These are phyloP conservation scores for Lasioglossum oenotherae DNA, from an alignment of 2,888 invertebrate species.

Conservation along the genomic window DNA sequence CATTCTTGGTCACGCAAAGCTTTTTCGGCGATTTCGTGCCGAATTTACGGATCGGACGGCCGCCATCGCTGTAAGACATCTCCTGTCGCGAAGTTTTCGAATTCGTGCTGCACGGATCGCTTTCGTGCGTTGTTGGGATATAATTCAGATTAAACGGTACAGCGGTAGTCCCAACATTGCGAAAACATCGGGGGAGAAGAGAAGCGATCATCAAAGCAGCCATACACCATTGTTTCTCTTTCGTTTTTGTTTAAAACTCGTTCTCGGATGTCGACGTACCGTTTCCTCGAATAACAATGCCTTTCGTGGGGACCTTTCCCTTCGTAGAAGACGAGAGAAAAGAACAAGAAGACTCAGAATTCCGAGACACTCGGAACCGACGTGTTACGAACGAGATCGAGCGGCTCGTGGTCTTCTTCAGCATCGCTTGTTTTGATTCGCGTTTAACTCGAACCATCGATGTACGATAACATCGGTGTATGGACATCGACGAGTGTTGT, in stretches of 20 bases:
- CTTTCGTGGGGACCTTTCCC: conserved; percentile 10
- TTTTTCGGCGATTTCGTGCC: conserved; percentile 84
- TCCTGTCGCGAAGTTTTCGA: conserved; percentile 70
- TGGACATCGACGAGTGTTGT: conserved; percentile 35
- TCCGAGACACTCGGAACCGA: conserved; percentile 33
- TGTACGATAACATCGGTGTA: conserved; percentile 36
- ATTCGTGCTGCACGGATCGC: conserved; percentile 36
- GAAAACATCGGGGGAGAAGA: conserved; percentile 30
- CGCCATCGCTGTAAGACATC: conserved; percentile 84
- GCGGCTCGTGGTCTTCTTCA: conserved; percentile 45
- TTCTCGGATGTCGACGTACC: background rate
- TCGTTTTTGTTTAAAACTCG: background rate
- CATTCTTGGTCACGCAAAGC: conserved; percentile 82
- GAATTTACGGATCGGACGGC: conserved; percentile 84
- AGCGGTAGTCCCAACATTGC: conserved; percentile 58
- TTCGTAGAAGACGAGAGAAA: conserved; percentile 19
- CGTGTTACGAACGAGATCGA: conserved; percentile 30
- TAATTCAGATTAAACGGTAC: conserved; percentile 27
- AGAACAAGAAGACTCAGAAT: conserved; percentile 39
- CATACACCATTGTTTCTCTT: conserved; percentile 35
- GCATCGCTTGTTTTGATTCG: conserved; percentile 65
- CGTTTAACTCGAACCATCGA: conserved; percentile 44
- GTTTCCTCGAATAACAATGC: background rate
- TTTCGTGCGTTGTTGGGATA: conserved; percentile 41
- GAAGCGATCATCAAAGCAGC: background rate